Conservation (phyloP, 2,113 vertebrate species). For the Platysternon megacephalum region DNA sequence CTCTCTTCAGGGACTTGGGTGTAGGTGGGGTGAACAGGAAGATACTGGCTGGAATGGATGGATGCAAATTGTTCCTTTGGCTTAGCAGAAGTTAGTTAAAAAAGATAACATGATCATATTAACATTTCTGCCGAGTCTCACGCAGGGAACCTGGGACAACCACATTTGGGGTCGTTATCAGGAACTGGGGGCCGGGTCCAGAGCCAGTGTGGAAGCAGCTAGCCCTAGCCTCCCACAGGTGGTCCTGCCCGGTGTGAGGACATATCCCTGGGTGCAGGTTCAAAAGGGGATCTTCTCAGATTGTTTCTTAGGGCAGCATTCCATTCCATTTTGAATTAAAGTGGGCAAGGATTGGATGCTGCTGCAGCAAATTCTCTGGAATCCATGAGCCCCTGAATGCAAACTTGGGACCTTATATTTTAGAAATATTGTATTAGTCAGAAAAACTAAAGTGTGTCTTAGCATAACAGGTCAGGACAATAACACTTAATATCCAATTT, state of each 20-base stretch:
- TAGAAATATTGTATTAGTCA: not conserved
- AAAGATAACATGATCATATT: not conserved
- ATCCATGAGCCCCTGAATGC: not conserved
- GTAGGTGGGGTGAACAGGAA: not conserved
- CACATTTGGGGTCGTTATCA: not conserved
- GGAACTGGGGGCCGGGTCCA: not conserved
- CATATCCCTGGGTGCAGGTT: not conserved
- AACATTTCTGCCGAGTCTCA: not conserved
- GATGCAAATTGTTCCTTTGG: not conserved
- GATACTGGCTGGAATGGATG: not conserved
- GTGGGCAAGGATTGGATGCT: not conserved
- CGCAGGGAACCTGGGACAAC: not conserved
- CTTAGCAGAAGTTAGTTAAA: not conserved
- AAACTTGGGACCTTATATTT: not conserved
- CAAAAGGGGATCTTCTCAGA: not conserved
- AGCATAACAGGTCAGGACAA: not conserved
- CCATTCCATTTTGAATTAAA: not conserved
- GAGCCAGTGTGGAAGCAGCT: not conserved
- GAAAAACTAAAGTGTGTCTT: not conserved
- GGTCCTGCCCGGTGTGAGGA: not conserved
- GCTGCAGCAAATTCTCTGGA: not conserved
- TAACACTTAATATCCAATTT: slow-evolving; percentile 33
- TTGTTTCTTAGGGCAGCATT: not conserved
- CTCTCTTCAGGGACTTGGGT: not conserved
- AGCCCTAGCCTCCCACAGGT: not conserved